Evolutionary conservation across 1,140 invertebrate genomes (phyloP), one percentile per base, ranked within the genome.

Genomic region (Alviniconcha marisindica): DNA sequence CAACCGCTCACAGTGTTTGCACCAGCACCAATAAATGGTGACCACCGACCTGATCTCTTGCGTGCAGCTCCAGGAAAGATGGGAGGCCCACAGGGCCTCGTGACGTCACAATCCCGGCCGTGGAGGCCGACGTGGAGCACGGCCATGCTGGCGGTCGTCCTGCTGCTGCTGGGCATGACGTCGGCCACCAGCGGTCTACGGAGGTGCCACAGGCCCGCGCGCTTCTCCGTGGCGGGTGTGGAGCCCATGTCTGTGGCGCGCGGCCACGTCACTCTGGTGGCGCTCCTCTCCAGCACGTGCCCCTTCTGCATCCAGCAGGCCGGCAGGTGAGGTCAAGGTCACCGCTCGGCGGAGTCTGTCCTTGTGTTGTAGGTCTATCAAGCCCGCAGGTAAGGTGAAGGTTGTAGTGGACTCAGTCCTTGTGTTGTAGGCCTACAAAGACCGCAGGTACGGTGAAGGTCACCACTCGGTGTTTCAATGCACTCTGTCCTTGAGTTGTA

Each of bases 221-320:
- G 48, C 18, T 90, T 90, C 89, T 85, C 87, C 2, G 79, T 90
- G 1, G 86, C 88, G 44, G 88, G 87, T 2, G 73, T 79, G 18
- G 78, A 87, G 31, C 89, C 90, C 0, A 88, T 93, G 87, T 56
- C 83, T 18, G 74, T 83, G 42, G 80, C 86, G 4, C 86, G 83
- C 28, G 92, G 92, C 40, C 89, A 91, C 33, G 91, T 93, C 15
- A 92, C 91, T n/a, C 85, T 93, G 18, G 89, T 92, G 38, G 89
- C 90, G 0, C 85, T 93, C 15, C 84, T 93, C 15, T 84, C 90
- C 82, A 90, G 90, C 74, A 92, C 90, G 54, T 92, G 90, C 90
- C 83, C 82, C 21, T 88, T 92, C 79, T 92, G 91, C 87, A 85
- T 89, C 36, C 82, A 80, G 77, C 92, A 92, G 78, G 90, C 91